Evolutionary conservation across 1,140 invertebrate species (phyloP), one percentile per base, ranked within the genome.

Genomic region (Saccostrea glomerata): DNA sequence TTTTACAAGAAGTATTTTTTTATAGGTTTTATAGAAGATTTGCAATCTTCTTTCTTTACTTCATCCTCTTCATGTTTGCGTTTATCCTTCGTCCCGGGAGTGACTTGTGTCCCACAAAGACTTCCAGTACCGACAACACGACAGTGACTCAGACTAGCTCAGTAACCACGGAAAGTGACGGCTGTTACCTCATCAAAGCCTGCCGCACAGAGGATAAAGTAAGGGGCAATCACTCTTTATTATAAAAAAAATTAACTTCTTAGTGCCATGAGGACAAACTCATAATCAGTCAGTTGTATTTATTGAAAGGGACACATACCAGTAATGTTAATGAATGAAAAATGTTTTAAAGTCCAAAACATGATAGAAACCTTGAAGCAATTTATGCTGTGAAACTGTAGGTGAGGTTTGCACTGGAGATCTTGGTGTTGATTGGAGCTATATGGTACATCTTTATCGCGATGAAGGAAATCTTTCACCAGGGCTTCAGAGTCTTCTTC

Each of bases 1-100:
- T 47, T 82, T 40, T 9, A 13, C n/a, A 17, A 23, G 23, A 55
- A 13, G 6, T 85, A 54, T 86, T 58, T 88, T 87, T 23, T 70
- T 88, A 30, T 94, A 98, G 98, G 89, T 99, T 99, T 94, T 99
- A 99, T 93, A 96, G 97, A 12, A 97, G 98, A 93, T 98, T 99
- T 93, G 97, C 98, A 86, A 95, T 98, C 54, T 99, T 99, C 93
- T 96, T 97, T 0, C 96, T 97, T 56, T 99, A 99, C 95, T 99
- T 99, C 92, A 91, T 98, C 0, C 95, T 98, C 2, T 98, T 98
- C 11, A 94, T 98, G 54, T 96, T 98, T 9, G 98, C 97, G 91
- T 99, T 99, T 92, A 97, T 97, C 0, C 95, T 98, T 73, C 96
- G 98, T 0, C 98, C 98, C 0, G 97, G 97, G 2, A 92, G 87